Conservation (phyloP, 1,140 invertebrate species). For the Choristoneura fumiferana region DNA sequence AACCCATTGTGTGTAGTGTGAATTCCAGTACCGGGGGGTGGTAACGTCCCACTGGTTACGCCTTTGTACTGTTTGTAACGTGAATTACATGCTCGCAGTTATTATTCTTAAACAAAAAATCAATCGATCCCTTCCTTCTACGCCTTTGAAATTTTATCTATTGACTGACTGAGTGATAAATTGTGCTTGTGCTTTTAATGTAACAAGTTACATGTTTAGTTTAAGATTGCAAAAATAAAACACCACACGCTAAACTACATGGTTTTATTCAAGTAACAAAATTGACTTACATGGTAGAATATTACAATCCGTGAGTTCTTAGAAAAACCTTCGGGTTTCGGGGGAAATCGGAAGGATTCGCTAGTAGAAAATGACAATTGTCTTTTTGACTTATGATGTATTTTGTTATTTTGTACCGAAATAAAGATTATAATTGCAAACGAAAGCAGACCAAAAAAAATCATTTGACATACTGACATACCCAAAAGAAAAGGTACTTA, state of each 20-base stretch:
- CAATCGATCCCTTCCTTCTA: slow-evolving; percentile 70
- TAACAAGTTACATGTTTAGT: slow-evolving; percentile 74
- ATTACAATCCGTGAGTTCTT: no score
- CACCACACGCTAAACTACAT: slow-evolving; percentile 49
- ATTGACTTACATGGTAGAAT: neutral
- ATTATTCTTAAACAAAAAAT: slow-evolving; percentile 23
- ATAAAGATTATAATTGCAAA: no score
- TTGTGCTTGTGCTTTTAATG: slow-evolving; percentile 78
- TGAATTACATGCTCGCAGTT: slow-evolving; percentile 11
- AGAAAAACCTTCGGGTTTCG: no score
- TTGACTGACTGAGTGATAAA: slow-evolving; percentile 77
- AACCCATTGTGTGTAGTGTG: slow-evolving; percentile 42
- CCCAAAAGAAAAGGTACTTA: no score
- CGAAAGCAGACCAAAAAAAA: no score
- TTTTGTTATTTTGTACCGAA: no score
- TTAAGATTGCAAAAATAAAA: slow-evolving; percentile 73
- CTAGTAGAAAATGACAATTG: no score
- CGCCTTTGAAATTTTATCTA: slow-evolving; percentile 73
- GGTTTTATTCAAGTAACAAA: slow-evolving; percentile 44
- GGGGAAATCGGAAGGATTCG: no score
- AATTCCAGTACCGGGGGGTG: slow-evolving; percentile 46
- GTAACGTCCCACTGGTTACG: slow-evolving; percentile 67
- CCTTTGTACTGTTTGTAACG: slow-evolving; percentile 44
- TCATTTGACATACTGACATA: no score
- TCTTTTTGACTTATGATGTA: no score